Percentiles rank a stretch among this genome's conserved stretches.
These are phyloP conservation scores for Charanyca ferruginea DNA, from an alignment of 2,888 invertebrate genomes.

Conservation along the genomic window DNA sequence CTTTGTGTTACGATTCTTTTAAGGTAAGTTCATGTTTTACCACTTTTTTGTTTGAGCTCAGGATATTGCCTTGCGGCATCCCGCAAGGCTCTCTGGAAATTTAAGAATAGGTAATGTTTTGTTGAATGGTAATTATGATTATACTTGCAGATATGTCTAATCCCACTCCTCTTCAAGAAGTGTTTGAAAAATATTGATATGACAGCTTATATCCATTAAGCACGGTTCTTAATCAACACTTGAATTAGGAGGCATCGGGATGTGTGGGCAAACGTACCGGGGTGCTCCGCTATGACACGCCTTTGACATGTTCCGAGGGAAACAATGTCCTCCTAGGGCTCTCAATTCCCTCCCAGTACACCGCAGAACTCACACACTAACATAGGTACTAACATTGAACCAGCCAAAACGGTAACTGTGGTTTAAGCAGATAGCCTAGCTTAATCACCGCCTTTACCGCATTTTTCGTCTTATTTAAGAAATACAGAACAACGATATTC, in stretches of 20 bases:
- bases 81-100: not conserved
- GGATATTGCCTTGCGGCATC: not conserved
- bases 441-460: not conserved
- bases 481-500: slow-evolving; percentile 1
- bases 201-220: too few species aligned
- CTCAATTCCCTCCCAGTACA: not conserved
- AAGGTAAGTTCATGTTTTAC: slow-evolving; percentile 31
- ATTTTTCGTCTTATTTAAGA: not conserved
- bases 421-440: not conserved
- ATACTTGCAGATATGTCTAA: too few species aligned
- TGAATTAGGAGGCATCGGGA: too few species aligned
- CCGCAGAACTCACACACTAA: not conserved
- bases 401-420: not conserved
- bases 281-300: too few species aligned
- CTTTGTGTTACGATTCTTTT: slow-evolving; percentile 44
- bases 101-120: not conserved
- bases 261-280: too few species aligned
- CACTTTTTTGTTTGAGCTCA: slow-evolving; percentile 25
- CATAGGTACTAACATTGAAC: not conserved
- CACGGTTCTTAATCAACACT: too few species aligned
- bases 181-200: too few species aligned
- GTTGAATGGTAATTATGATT: not conserved
- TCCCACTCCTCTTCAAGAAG: too few species aligned
- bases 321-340: not conserved
- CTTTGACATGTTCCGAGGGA: not conserved